Conservation (phyloP, 1,140 invertebrate species). For the Carposina sasakii region DNA sequence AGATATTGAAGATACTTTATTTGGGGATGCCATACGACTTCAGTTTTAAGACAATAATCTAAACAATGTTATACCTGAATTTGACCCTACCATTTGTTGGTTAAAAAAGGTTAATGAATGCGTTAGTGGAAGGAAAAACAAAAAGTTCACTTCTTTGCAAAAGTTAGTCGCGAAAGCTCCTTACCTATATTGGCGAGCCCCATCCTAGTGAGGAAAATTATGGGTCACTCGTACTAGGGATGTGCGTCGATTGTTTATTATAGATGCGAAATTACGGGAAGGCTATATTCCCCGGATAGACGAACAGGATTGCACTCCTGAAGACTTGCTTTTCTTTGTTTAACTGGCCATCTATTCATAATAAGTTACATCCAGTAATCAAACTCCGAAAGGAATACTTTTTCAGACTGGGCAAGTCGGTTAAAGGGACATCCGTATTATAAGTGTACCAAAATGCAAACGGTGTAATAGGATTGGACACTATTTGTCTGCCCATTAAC, state of each 20-base stretch:
- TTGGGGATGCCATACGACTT: too few relatives aligned
- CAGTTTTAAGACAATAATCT: background rate
- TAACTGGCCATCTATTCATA: too few relatives aligned
- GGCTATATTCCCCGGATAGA: background rate
- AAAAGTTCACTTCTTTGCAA: conserved; percentile 16
- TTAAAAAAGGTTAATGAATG: conserved; percentile 2
- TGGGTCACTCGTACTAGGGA: background rate
- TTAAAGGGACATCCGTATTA: too few relatives aligned
- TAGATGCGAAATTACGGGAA: background rate
- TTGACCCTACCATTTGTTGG: background rate
- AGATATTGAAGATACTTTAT: too few relatives aligned
- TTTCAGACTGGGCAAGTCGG: too few relatives aligned
- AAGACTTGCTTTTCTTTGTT: too few relatives aligned
- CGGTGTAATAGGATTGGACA: too few relatives aligned
- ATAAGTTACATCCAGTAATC: too few relatives aligned
- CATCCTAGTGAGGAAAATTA: conserved; percentile 17
- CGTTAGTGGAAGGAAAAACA: conserved; percentile 14
- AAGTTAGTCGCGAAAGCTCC: conserved; percentile 18
- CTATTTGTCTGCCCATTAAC: too few relatives aligned
- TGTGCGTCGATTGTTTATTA: background rate
- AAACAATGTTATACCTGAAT: conserved; percentile 1
- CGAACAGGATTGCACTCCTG: background rate
- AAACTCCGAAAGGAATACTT: too few relatives aligned
- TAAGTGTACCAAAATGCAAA: too few relatives aligned
- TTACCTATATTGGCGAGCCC: conserved; percentile 14